Evolutionary conservation across 2,113 vertebrate genomes (phyloP).

Genomic region (Gymnarchus niloticus): DNA sequence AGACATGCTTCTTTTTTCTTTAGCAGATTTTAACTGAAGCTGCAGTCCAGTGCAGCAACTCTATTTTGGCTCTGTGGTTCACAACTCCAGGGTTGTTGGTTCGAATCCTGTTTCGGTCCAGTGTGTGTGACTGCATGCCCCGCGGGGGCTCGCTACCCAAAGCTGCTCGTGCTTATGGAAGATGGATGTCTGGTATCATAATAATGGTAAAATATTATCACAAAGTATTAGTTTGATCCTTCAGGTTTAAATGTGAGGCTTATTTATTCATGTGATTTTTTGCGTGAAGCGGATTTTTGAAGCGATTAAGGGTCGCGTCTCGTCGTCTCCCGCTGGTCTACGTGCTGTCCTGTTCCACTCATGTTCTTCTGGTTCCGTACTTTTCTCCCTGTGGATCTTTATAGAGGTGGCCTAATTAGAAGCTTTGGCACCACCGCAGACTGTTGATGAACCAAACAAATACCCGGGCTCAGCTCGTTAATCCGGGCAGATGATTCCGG

Average conservation of each 20-base stretch:
- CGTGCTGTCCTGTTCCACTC: background rate
- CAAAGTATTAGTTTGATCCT: no score
- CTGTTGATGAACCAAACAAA: slow-evolving; percentile 30
- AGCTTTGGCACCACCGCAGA: background rate
- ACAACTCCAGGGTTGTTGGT: background rate
- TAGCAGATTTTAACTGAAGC: background rate
- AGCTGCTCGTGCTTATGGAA: no score
- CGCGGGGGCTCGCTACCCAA: no score
- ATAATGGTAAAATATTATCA: no score
- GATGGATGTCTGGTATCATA: no score
- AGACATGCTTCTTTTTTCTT: background rate
- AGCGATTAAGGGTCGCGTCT: background rate
- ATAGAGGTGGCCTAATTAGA: slow-evolving; percentile 14
- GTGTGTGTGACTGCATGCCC: no score
- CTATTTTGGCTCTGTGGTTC: no score
- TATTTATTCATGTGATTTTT: background rate
- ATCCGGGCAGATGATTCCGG: slow-evolving; percentile 34
- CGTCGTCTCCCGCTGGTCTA: background rate
- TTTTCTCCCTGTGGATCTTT: background rate
- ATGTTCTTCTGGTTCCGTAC: background rate
- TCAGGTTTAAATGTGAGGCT: background rate
- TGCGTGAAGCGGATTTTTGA: background rate
- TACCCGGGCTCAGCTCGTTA: slow-evolving; percentile 31
- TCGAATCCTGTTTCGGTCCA: background rate
- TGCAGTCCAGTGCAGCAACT: no score